Base-by-base conservation (phyloP, 1,140 invertebrate genomes). In the Drosophila navojoa region DNA sequence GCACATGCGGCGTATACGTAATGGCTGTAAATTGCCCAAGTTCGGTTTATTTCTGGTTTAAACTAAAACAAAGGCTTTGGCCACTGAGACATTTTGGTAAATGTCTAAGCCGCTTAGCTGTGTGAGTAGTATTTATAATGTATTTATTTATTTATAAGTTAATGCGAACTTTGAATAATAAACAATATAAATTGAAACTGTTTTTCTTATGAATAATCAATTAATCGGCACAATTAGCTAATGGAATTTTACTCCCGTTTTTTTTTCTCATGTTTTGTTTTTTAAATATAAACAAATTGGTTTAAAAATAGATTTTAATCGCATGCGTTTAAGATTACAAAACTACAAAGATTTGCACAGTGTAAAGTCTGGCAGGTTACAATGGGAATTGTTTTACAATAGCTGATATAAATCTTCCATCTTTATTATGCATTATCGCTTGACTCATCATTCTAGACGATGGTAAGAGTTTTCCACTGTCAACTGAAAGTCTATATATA, bases 1-100 rank as follows among this genome's bases (percentile, higher is more conserved):
- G 68, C 72, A 16, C 72, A 85, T 67, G 72, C 60, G 47, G 69
- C 80, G 81, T 80, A 80, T 77, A 74, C 73, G 81, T 79, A 70
- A 84, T 80, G 16, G 45, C 11, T 38, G 42, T 45, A 16, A 62
- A 61, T 55, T 64, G 54, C 63, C 64, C 62, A 59, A 64, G 54
- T 47, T 22, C 40, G 47, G 42, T 25, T 62, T 59, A 35, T 9
- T 64, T 27, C 16, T 55, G 42, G 44, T 40, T 25, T 60, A 44
- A 13, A 57, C 57, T 45, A 75, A 44, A 44, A 42, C 40, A 27
- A 27, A 15, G 11, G 38, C 63, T 57, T 32, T 44, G 4, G 27
- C 27, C 27, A 29, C 4, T 29, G 4, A 29, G 4, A 29, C 27
- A 29, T 32, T 32, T 32, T 0, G 6, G 29, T 32, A 9, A 0